A percentile compares a stretch with the other conserved stretches of the same genome.
Evolutionary conservation across 1,140 invertebrate genomes (phyloP).

Genomic region (Nylanderia fulva): DNA sequence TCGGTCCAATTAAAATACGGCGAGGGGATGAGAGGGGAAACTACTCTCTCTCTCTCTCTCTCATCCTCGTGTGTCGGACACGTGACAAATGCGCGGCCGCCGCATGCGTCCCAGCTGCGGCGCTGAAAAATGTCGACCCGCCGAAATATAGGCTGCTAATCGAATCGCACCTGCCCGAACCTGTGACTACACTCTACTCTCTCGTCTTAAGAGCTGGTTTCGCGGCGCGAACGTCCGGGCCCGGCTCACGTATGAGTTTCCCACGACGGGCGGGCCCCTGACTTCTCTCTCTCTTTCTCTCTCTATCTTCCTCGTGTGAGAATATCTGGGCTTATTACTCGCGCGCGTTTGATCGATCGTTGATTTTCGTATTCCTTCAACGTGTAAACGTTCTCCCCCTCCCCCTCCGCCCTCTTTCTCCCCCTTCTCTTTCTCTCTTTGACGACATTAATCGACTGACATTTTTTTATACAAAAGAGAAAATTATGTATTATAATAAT

Average conservation of each 20-base stretch:
- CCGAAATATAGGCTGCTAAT: constrained; percentile 51
- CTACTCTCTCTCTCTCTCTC: no score
- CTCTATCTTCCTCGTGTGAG: constrained; percentile 76
- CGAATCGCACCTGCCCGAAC: constrained; percentile 67
- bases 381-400: constrained; percentile 50
- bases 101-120: constrained; percentile 55
- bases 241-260: constrained; percentile 85
- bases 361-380: constrained; percentile 84
- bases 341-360: constrained; percentile 74
- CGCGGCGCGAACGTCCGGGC: constrained; percentile 30
- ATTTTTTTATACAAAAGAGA: no score
- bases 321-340: constrained; percentile 84
- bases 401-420: no score
- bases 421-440: no score
- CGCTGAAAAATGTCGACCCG: constrained; percentile 56
- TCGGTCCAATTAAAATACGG: constrained; percentile 64
- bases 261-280: constrained; percentile 80
- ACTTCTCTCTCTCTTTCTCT: no score
- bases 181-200: neutral
- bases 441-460: no score
- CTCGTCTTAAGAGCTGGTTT: constrained; percentile 52
- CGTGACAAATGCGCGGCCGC: constrained; percentile 56
- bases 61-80: constrained; percentile 13
- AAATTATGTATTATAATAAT: no score
- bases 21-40: no score